Percentiles rank a stretch among this genome's conserved stretches.
These are phyloP conservation scores for Ophion costatus DNA, from an alignment of 2,888 invertebrate genomes.

Conservation along the genomic window DNA sequence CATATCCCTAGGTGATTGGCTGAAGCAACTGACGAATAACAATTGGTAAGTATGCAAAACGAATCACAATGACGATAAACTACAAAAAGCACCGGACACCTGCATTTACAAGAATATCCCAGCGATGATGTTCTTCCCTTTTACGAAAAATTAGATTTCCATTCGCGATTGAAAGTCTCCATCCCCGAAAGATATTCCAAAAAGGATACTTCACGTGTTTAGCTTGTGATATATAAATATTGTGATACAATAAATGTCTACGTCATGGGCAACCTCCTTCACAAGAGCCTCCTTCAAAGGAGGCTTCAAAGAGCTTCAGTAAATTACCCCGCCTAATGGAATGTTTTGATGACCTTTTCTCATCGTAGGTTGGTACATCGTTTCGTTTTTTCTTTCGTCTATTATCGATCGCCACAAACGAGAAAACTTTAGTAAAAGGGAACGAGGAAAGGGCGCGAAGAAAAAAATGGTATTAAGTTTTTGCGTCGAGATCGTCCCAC, in stretches of 20 bases:
- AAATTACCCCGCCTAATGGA: constrained; percentile 32
- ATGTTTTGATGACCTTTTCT: constrained; percentile 38
- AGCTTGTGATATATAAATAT: too few species aligned
- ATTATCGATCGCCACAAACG: constrained; percentile 25
- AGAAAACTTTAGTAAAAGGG: constrained; percentile 38
- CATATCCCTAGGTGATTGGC: not conserved
- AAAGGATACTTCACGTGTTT: not conserved
- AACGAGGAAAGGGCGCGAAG: not conserved
- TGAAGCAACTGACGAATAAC: too few species aligned
- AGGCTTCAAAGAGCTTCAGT: constrained; percentile 27
- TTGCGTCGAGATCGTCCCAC: constrained; percentile 21
- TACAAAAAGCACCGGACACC: too few species aligned
- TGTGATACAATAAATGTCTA: not conserved
- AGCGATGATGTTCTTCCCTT: too few species aligned
- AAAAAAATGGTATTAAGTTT: constrained; percentile 47
- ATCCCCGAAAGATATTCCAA: too few species aligned
- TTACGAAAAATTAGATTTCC: too few species aligned
- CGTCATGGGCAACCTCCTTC: not conserved
- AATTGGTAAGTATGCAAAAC: too few species aligned
- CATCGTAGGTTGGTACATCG: not conserved
- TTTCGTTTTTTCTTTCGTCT: not conserved
- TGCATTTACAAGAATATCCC: too few species aligned
- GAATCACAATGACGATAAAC: not conserved
- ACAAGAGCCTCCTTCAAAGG: not conserved
- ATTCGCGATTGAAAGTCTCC: too few species aligned